Conservation (phyloP, 2,888 invertebrate species). For the Strigamia maritima region DNA sequence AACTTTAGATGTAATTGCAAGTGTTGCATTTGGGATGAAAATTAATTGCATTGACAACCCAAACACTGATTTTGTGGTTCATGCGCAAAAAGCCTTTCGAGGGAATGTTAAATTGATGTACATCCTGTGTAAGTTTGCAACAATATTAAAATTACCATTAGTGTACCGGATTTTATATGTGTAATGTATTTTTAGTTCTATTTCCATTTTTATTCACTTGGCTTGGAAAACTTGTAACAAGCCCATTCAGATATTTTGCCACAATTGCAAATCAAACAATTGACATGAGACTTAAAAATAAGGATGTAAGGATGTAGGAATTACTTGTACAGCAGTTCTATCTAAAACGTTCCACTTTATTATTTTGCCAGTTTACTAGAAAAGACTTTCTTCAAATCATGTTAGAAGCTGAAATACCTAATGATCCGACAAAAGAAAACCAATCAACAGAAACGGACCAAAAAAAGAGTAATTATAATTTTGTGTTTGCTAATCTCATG, state of each 20-base stretch:
- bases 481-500: too few relatives aligned
- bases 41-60: neutral
- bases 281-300: neutral
- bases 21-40: conserved; percentile 34
- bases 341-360: too few relatives aligned
- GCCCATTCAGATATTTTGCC: neutral
- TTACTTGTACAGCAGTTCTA: too few relatives aligned
- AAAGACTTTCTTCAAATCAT: conserved; percentile 38
- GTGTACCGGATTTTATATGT: too few relatives aligned
- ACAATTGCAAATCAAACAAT: neutral
- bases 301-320: neutral
- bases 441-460: neutral
- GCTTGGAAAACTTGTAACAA: neutral
- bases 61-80: conserved; percentile 7
- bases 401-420: conserved; percentile 8
- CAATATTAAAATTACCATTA: too few relatives aligned
- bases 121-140: neutral
- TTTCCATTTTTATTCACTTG: neutral
- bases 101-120: neutral
- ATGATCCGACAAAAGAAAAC: neutral
- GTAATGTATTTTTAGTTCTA: neutral
- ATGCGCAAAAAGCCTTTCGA: neutral
- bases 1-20: conserved; percentile 3
- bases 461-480: too few relatives aligned
- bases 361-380: neutral